Evolutionary conservation across 1,140 invertebrate species (phyloP).

Genomic region (Samia ricini): DNA sequence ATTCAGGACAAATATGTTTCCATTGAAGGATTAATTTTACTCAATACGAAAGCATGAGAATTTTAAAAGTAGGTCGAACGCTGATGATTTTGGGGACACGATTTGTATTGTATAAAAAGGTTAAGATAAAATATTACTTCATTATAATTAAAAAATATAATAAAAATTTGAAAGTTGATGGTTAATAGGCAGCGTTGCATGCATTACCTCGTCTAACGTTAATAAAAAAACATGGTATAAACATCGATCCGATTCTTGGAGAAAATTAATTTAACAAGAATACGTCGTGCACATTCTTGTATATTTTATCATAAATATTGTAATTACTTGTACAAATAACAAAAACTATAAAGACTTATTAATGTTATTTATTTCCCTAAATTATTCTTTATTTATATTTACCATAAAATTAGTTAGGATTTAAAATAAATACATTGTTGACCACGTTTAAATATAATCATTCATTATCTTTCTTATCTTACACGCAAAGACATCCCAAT

Average conservation of each 20-base stretch:
- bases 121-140: too few species aligned
- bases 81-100: not conserved
- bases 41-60: conserved; percentile 31
- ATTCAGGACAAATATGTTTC: conserved; percentile 47
- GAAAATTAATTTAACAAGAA: conserved; percentile 4
- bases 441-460: too few species aligned
- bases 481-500: too few species aligned
- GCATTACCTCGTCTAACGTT: not conserved
- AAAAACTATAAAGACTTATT: too few species aligned
- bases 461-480: too few species aligned
- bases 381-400: not conserved
- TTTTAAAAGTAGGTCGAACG: conserved; percentile 33
- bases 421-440: too few species aligned
- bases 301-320: not conserved
- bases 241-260: not conserved
- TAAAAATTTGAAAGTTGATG: not conserved
- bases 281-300: not conserved
- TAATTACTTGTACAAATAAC: too few species aligned
- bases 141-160: not conserved
- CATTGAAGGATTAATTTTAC: conserved; percentile 60
- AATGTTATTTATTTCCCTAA: not conserved
- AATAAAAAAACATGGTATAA: conserved; percentile 8
- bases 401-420: too few species aligned
- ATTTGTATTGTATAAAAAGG: not conserved
- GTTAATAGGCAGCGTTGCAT: not conserved